A percentile compares a stretch with the other conserved stretches of the same genome.
phyloP scores from a whole-genome alignment of 1,140 invertebrate genomes.

The Calliopsis andreniformis region DNA sequence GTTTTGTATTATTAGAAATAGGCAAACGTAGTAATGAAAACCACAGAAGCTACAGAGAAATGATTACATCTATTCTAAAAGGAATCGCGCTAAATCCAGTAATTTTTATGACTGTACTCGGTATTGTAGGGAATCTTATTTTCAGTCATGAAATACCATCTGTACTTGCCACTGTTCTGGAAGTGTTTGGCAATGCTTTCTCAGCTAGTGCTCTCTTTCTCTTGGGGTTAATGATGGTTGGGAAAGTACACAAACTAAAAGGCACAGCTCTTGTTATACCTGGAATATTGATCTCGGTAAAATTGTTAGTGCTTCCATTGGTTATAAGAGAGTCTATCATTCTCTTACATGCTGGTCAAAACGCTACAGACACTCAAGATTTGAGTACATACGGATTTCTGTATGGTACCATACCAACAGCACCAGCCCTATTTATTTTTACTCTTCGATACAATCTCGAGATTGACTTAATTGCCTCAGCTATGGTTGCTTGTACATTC shows the following conservation, averaged over 20 bases:
- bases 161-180: slow-evolving; percentile 88
- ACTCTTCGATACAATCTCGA: slow-evolving; percentile 93
- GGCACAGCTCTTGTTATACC: slow-evolving; percentile 91
- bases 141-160: slow-evolving; percentile 90
- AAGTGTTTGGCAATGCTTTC: slow-evolving; percentile 93
- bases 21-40: slow-evolving; percentile 82
- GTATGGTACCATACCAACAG: slow-evolving; percentile 97
- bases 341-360: slow-evolving; percentile 86
- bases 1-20: slow-evolving; percentile 95
- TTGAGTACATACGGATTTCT: slow-evolving; percentile 96
- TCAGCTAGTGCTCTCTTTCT: slow-evolving; percentile 95
- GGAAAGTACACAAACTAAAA: slow-evolving; percentile 89
- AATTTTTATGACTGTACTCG: slow-evolving; percentile 95
- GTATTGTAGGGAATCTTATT: slow-evolving; percentile 92
- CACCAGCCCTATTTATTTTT: slow-evolving; percentile 97
- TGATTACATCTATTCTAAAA: slow-evolving; percentile 82
- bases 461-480: slow-evolving; percentile 93
- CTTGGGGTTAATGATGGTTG: slow-evolving; percentile 96
- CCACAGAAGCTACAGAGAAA: slow-evolving; percentile 66
- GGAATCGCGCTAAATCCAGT: slow-evolving; percentile 94
- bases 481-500: slow-evolving; percentile 96
- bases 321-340: slow-evolving; percentile 93
- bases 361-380: slow-evolving; percentile 88
- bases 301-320: slow-evolving; percentile 93
- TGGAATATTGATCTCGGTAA: slow-evolving; percentile 92